Conservation (phyloP, 2,797 vertebrate genomes). For the Presbytis comata region DNA sequence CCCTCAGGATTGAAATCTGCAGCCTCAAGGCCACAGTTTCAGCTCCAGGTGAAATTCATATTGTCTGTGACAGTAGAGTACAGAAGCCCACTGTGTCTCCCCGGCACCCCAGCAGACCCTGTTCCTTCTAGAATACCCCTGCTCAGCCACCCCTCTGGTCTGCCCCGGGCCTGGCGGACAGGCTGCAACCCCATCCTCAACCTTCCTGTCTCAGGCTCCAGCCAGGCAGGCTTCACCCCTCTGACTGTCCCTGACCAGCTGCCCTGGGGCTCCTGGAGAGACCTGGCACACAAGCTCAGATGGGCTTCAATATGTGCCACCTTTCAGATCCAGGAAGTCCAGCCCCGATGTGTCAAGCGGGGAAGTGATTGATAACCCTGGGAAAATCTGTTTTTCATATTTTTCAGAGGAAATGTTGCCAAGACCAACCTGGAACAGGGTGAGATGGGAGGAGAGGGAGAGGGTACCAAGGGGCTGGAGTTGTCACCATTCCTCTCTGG, state of each 20-base stretch:
- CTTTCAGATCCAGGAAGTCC: not conserved
- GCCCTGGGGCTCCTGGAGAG: not conserved
- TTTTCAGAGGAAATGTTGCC: not conserved
- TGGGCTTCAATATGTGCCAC: not conserved
- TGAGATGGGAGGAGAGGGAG: not conserved
- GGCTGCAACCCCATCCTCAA: accelerated
- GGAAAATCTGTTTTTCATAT: not conserved
- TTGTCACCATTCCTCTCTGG: not conserved
- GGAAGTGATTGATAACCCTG: not conserved
- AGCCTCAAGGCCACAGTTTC: constrained; percentile 44
- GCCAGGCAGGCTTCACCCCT: not conserved
- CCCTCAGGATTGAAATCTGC: constrained; percentile 39
- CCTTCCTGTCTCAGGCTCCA: accelerated
- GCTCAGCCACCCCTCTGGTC: not conserved
- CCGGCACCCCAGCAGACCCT: not conserved
- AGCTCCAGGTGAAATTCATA: not conserved
- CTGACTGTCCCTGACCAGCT: not conserved
- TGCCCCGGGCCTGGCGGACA: not conserved
- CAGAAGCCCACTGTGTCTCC: not conserved
- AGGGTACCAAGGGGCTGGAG: not conserved
- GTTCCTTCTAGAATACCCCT: not conserved
- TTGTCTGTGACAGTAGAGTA: not conserved
- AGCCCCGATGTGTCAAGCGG: accelerated
- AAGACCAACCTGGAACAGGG: too few species aligned
- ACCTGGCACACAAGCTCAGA: not conserved